A percentile compares a stretch with the other conserved stretches of the same genome.
Conservation (phyloP, 2,888 invertebrate genomes). For the Aphrophora alni region DNA sequence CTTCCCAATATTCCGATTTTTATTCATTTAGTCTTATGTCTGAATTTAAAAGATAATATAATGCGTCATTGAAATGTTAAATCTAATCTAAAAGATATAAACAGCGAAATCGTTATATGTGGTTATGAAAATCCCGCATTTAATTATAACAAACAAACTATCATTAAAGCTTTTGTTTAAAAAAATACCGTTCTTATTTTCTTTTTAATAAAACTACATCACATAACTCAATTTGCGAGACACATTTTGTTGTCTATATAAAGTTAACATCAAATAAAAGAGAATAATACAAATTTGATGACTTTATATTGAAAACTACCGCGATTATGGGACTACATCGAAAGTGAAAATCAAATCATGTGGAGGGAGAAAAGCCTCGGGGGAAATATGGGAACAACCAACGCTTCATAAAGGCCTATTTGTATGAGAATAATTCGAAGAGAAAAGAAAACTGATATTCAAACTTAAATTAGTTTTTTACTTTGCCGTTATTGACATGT, state of each 20-base stretch:
- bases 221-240: background rate
- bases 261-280: background rate
- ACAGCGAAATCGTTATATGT: too few species aligned
- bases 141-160: too few species aligned
- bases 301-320: background rate
- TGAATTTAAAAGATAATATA: too few species aligned
- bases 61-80: too few species aligned
- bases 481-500: background rate
- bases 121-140: too few species aligned
- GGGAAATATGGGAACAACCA: conserved; percentile 27
- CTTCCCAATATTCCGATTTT: too few species aligned
- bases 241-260: background rate
- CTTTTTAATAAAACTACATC: too few species aligned
- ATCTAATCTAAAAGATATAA: too few species aligned
- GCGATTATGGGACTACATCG: background rate
- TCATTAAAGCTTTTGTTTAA: too few species aligned
- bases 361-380: background rate
- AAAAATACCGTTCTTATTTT: too few species aligned
- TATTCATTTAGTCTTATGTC: too few species aligned
- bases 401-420: conserved; percentile 21
- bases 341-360: conserved; percentile 33
- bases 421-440: background rate
- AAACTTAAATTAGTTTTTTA: conserved; percentile 1
- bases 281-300: background rate
- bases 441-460: background rate